Conservation (phyloP, 2,888 invertebrate species). For the Arrhopalites spinosus region DNA sequence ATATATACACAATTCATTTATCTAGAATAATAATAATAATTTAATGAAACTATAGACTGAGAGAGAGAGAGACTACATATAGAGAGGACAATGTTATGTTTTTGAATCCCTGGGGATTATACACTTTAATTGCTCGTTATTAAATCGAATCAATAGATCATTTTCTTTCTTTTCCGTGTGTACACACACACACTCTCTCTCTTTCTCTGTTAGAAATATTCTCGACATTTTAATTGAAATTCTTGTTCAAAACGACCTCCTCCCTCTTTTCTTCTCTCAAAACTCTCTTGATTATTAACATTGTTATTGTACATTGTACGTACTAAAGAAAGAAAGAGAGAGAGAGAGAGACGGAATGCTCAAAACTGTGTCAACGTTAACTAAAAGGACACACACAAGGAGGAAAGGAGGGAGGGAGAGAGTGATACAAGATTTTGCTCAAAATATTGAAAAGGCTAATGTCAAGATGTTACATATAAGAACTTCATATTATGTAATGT, state of each 20-base stretch:
- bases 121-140: slow-evolving; percentile 29
- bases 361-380: too few relatives aligned
- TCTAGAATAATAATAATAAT: background rate
- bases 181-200: background rate
- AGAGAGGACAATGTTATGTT: background rate
- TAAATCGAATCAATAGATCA: slow-evolving; percentile 32
- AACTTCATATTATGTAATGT: too few relatives aligned
- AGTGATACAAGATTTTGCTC: too few relatives aligned
- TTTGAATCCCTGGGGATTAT: background rate
- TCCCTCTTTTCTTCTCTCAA: background rate
- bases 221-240: slow-evolving; percentile 33
- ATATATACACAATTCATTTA: too few relatives aligned
- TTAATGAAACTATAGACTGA: background rate
- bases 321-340: too few relatives aligned
- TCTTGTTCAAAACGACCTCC: slow-evolving; percentile 9
- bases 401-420: too few relatives aligned
- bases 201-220: slow-evolving; percentile 19
- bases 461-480: too few relatives aligned
- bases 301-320: background rate
- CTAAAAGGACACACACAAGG: too few relatives aligned
- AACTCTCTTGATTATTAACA: background rate
- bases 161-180: background rate
- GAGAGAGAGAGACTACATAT: background rate
- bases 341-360: too few relatives aligned
- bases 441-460: too few relatives aligned